These are phyloP conservation scores for Martes martes DNA, from an alignment of 2,113 vertebrate genomes.

Conservation along the genomic window DNA sequence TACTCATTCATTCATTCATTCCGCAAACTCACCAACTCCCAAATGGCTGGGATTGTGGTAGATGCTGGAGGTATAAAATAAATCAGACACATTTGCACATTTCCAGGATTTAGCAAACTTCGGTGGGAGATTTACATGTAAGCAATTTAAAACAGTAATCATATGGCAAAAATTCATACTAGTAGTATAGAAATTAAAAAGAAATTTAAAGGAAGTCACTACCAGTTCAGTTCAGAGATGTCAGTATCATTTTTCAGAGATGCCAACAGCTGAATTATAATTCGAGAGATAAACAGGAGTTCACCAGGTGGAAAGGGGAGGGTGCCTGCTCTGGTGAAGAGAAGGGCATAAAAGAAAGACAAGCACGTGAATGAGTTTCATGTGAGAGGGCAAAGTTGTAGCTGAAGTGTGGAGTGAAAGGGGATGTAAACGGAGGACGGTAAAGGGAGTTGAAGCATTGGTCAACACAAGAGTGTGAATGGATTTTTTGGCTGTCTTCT, in stretches of 20 bases:
- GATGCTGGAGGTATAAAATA: neutral
- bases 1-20: conserved; percentile 2
- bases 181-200: neutral
- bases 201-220: neutral
- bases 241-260: neutral
- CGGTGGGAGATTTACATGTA: neutral
- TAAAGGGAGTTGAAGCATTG: neutral
- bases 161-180: neutral
- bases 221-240: neutral
- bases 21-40: neutral
- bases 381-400: neutral
- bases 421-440: neutral
- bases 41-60: neutral
- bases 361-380: neutral
- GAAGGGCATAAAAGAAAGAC: neutral
- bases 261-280: neutral
- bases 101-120: neutral
- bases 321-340: neutral
- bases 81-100: neutral
- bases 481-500: neutral
- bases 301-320: neutral
- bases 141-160: neutral
- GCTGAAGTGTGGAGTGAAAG: neutral
- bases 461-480: neutral
- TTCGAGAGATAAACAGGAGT: neutral